Base-by-base conservation (phyloP, 1,140 invertebrate species). In the Anadara kagoshimensis region DNA sequence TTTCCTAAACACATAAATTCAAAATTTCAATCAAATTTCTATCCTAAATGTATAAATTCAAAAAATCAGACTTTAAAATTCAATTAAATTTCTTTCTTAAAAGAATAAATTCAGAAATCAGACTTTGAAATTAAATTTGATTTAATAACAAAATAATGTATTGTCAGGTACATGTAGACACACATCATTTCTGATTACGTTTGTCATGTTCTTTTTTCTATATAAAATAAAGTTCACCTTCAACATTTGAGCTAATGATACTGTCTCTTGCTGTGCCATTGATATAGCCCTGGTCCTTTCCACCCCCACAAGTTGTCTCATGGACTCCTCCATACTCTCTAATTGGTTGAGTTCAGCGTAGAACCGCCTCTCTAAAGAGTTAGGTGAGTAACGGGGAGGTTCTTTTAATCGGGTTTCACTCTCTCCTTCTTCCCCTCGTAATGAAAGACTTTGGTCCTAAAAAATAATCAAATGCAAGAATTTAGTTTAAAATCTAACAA, bases 261-360 rank as follows among this genome's bases (percentile, higher is more conserved):
- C 86, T 7, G 87, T 87, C 76, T 90, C 89, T 69, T 90, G 89
- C 66, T 90, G 89, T 12, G 89, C 88, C 64, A 90, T 71, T 10
- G 86, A 85, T 11, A 89, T 76, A 22, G 82, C 85, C 24, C 86
- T 63, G 0, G 87, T 85, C 47, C 85, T 78, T 66, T 90, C 89
- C 43, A 89, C 76, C 18, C 85, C 77, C 8, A 82, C 79, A 16
- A 90, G 59, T 68, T 89, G 88, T 57, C 81, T 77, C 51, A 89
- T 70, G 5, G 84, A 84, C 73, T 86, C 84, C 57, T 89, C 85
- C 81, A 89, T 83, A 45, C 83, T 83, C 61, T 90, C 89, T 73
- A 89, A 73, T 22, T 86, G 81, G 66, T 85, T 86, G 41, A 90
- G 73, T 57, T 87, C 88, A 43, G 84, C 79, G 24, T 80, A 76